These are phyloP conservation scores for Catharus bicknelli DNA, from an alignment of 2,113 vertebrate species.

Conservation along the genomic window DNA sequence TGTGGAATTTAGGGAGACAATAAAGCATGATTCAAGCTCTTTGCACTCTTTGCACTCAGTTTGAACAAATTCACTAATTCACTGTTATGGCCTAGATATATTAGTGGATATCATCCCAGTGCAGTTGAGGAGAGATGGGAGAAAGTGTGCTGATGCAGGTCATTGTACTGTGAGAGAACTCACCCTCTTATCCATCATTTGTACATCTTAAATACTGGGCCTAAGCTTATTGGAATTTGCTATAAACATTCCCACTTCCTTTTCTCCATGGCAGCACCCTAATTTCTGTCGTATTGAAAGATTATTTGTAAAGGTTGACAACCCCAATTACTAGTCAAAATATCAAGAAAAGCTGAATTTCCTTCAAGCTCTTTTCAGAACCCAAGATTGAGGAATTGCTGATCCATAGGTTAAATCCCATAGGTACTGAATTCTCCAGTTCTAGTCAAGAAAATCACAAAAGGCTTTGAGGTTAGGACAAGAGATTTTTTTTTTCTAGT, in stretches of 20 bases:
- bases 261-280: background rate
- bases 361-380: background rate
- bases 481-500: background rate
- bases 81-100: background rate
- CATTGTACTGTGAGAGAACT: background rate
- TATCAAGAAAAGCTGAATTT: background rate
- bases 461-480: constrained; percentile 9
- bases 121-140: background rate
- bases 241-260: background rate
- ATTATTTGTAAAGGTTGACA: background rate
- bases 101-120: background rate
- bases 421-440: background rate
- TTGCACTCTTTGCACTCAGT: background rate
- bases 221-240: background rate
- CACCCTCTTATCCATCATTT: background rate
- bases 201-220: background rate
- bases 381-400: background rate
- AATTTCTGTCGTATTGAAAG: background rate
- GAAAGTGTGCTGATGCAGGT: background rate
- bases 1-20: background rate
- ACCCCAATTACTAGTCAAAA: background rate
- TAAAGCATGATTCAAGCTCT: background rate
- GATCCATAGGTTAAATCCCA: background rate
- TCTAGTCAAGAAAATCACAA: constrained; percentile 22
- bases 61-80: background rate